Percentiles rank a stretch among this genome's conserved stretches.
Evolutionary conservation across 2,888 invertebrate genomes (phyloP).

Genomic region (Cotesia congregata): DNA sequence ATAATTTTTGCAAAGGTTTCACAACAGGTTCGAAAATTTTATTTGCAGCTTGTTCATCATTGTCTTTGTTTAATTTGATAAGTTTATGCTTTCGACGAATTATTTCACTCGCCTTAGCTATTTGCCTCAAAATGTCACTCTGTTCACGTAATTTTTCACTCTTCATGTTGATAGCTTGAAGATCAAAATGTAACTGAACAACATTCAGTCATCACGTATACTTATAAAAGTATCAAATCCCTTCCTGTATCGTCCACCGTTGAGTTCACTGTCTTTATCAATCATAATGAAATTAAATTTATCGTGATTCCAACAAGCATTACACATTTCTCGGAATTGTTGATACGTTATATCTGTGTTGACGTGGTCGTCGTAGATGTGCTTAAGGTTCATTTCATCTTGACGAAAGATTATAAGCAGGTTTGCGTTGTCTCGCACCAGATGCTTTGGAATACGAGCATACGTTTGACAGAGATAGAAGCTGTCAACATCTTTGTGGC

Average conservation of each 20-base stretch:
- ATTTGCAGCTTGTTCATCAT: neutral
- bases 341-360: slow-evolving; percentile 39
- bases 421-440: slow-evolving; percentile 64
- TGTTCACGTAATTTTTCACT: slow-evolving; percentile 6
- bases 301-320: slow-evolving; percentile 48
- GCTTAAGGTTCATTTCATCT: neutral
- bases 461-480: slow-evolving; percentile 59
- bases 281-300: slow-evolving; percentile 49
- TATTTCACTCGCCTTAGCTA: slow-evolving; percentile 51
- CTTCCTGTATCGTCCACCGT: slow-evolving; percentile 41
- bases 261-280: neutral
- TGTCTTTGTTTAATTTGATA: neutral
- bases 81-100: neutral
- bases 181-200: slow-evolving; percentile 15
- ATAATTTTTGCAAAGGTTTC: slow-evolving; percentile 40
- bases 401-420: slow-evolving; percentile 56
- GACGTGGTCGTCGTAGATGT: slow-evolving; percentile 43
- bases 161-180: slow-evolving; percentile 32
- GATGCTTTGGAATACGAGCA: slow-evolving; percentile 60
- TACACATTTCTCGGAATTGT: neutral
- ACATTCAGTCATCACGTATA: slow-evolving; percentile 32
- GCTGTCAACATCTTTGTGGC: slow-evolving; percentile 54
- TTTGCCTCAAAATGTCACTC: slow-evolving; percentile 34
- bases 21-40: neutral
- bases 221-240: slow-evolving; percentile 44